Conservation (phyloP, 2,113 vertebrate genomes). For the Psilopsiagon aurifrons region DNA sequence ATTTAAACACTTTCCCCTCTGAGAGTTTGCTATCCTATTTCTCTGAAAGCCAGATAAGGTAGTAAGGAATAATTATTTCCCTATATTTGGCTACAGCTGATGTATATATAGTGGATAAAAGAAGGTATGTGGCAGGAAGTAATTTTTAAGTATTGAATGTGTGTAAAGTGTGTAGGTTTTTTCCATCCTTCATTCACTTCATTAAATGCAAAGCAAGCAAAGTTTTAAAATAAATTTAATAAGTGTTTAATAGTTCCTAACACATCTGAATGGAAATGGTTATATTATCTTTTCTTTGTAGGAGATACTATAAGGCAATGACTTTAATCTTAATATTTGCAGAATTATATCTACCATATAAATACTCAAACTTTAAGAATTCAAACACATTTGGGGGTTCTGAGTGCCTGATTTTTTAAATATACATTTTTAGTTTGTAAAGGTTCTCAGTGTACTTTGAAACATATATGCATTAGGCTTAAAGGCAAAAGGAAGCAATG, state of each 20-base stretch:
- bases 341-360: neutral
- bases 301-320: neutral
- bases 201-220: slow-evolving; percentile 56
- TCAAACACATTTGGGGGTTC: neutral
- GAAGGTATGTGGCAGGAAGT: slow-evolving; percentile 29
- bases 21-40: slow-evolving; percentile 9
- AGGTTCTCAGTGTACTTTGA: slow-evolving; percentile 46
- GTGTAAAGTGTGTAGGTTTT: slow-evolving; percentile 6
- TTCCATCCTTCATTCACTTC: slow-evolving; percentile 57
- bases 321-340: slow-evolving; percentile 19
- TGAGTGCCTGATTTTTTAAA: neutral
- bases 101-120: slow-evolving; percentile 54
- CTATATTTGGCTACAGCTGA: slow-evolving; percentile 18
- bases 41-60: slow-evolving; percentile 6
- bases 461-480: slow-evolving; percentile 49
- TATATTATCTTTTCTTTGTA: slow-evolving; percentile 57
- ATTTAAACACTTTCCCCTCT: slow-evolving; percentile 26
- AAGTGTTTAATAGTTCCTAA: slow-evolving; percentile 64
- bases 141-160: slow-evolving; percentile 60
- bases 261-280: slow-evolving; percentile 54
- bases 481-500: slow-evolving; percentile 59
- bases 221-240: slow-evolving; percentile 68
- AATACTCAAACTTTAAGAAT: neutral
- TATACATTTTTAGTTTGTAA: neutral
- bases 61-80: neutral